Percentiles rank a stretch among this genome's conserved stretches.
Evolutionary conservation across 2,888 invertebrate genomes (phyloP).

Genomic region (Scaptomyza reducta): DNA sequence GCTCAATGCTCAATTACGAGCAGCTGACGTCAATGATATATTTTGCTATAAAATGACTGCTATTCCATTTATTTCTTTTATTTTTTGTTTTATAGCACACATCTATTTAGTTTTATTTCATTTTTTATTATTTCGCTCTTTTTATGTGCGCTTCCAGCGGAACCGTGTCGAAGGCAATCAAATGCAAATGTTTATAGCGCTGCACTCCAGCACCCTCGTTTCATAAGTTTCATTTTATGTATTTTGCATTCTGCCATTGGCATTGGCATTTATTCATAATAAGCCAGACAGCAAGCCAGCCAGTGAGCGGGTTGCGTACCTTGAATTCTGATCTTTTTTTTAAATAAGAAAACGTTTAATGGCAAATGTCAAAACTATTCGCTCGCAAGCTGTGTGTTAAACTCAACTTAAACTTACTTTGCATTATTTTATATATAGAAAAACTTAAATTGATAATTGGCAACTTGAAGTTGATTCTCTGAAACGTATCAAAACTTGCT

Average conservation of each 20-base stretch:
- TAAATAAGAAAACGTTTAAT: background rate
- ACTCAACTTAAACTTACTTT: background rate
- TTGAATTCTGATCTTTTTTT: constrained; percentile 9
- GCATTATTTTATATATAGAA: background rate
- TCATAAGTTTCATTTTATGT: constrained; percentile 19
- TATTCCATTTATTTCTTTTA: too few species aligned
- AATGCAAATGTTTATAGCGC: constrained; percentile 44
- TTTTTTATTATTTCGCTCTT: background rate
- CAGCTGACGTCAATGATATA: constrained; percentile 42
- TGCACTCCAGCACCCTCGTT: constrained; percentile 14
- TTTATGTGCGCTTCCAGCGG: background rate
- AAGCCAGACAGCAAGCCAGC: constrained; percentile 2
- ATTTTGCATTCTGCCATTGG: constrained; percentile 24
- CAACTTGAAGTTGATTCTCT: background rate
- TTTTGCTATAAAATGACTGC: constrained; percentile 15
- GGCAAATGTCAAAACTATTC: background rate
- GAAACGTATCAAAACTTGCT: too few species aligned
- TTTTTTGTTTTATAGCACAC: background rate
- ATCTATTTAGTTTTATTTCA: constrained; percentile 26
- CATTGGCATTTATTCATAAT: constrained; percentile 27
- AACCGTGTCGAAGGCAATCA: constrained; percentile 26
- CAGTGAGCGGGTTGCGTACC: background rate
- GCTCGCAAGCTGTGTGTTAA: background rate
- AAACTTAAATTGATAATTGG: background rate
- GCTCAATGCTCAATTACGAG: constrained; percentile 25